Conservation (phyloP, 2,113 vertebrate genomes). For the Onychorhynchus coronatus region DNA sequence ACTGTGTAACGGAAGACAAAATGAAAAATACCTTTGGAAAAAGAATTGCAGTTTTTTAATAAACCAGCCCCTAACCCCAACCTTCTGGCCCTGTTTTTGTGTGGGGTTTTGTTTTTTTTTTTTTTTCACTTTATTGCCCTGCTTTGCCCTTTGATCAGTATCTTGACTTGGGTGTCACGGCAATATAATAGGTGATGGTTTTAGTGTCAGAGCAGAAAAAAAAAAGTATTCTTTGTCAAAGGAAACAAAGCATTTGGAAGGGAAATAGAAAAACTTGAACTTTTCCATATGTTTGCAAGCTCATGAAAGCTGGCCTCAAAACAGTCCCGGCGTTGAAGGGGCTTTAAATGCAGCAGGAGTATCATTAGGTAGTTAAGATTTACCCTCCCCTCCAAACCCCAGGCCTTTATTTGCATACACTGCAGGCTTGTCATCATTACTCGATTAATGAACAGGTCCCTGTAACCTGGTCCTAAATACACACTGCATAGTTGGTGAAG, state of each 20-base stretch:
- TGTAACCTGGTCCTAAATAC: slow-evolving; percentile 40
- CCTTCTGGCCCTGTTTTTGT: slow-evolving; percentile 1
- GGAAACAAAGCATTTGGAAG: slow-evolving; percentile 54
- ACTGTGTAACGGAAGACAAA: neutral
- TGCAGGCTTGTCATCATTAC: slow-evolving; percentile 15
- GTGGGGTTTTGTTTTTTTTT: too few relatives aligned
- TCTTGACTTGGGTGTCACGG: slow-evolving; percentile 52
- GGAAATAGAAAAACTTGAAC: slow-evolving; percentile 55
- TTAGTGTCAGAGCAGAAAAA: slow-evolving; percentile 42
- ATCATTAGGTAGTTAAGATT: neutral
- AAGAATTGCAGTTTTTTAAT: slow-evolving; percentile 10
- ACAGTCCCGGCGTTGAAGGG: neutral
- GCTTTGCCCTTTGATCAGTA: slow-evolving; percentile 57
- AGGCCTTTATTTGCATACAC: slow-evolving; percentile 2
- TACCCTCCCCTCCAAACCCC: neutral
- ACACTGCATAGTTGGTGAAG: slow-evolving; percentile 16
- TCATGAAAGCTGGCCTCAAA: neutral
- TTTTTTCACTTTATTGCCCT: slow-evolving; percentile 25
- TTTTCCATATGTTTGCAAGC: slow-evolving; percentile 65
- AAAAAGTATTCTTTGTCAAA: slow-evolving; percentile 32
- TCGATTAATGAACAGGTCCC: slow-evolving; percentile 39
- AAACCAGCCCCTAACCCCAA: slow-evolving; percentile 18
- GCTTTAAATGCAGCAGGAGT: neutral
- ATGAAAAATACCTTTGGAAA: slow-evolving; percentile 55
- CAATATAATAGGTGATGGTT: slow-evolving; percentile 60